Conservation (phyloP, 1,140 invertebrate genomes). For the Gerris buenoi region DNA sequence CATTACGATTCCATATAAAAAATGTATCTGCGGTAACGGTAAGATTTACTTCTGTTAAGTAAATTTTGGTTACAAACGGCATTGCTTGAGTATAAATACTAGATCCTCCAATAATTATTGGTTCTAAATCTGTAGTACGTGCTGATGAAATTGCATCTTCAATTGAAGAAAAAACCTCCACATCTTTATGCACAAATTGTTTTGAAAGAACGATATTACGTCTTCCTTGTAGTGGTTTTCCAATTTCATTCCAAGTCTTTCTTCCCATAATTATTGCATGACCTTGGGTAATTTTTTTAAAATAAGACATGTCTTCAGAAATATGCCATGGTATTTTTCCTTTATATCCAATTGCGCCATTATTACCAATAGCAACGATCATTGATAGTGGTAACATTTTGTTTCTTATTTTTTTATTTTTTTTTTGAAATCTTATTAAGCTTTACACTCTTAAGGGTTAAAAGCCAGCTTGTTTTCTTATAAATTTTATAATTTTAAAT, state of each 20-base stretch:
- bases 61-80: background rate
- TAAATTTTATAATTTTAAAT: background rate
- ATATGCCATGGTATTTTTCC: background rate
- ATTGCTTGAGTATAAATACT: background rate
- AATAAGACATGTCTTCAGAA: background rate
- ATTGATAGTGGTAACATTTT: background rate
- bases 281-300: background rate
- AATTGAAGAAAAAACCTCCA: background rate
- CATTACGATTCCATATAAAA: background rate
- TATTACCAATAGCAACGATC: background rate
- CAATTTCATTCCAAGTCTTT: background rate
- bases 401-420: background rate
- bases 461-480: background rate
- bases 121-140: background rate
- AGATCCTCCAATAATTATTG: background rate
- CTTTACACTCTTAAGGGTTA: background rate
- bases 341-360: background rate
- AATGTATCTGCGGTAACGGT: background rate
- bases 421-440: background rate
- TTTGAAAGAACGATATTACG: background rate
- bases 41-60: background rate
- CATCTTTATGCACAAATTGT: background rate
- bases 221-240: background rate
- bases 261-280: background rate
- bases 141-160: background rate